Conservation (phyloP, 2,797 vertebrate genomes). For the Crypturellus tataupa region DNA sequence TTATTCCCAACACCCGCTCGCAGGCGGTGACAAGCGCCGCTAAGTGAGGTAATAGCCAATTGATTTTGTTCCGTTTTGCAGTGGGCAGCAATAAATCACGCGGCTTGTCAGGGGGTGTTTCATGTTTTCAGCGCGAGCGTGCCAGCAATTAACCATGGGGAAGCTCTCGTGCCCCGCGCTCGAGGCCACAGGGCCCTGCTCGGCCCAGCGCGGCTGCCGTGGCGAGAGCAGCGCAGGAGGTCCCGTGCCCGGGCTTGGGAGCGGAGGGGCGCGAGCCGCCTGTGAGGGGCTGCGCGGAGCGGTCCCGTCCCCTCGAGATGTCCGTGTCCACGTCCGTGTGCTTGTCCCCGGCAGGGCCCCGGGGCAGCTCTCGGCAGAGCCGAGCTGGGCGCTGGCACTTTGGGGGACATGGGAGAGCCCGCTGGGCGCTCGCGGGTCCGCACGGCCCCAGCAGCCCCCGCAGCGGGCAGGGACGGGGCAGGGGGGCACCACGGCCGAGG, state of each 20-base stretch:
- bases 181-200: conserved; percentile 62
- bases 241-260: conserved; percentile 40
- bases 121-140: conserved; percentile 89
- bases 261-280: conserved; percentile 1
- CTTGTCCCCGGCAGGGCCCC: background rate
- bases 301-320: background rate
- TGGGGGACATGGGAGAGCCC: too few relatives aligned
- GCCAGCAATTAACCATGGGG: conserved; percentile 94
- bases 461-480: too few relatives aligned
- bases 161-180: conserved; percentile 83
- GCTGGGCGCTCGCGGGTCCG: too few relatives aligned
- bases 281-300: accelerated
- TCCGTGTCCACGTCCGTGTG: background rate
- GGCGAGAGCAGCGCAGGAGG: conserved; percentile 45
- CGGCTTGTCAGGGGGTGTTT: conserved; percentile 90
- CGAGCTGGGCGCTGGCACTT: too few relatives aligned
- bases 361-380: too few relatives aligned
- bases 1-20: conserved; percentile 92
- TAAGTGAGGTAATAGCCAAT: conserved; percentile 98
- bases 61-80: conserved; percentile 97
- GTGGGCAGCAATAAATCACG: conserved; percentile 96
- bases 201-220: conserved; percentile 44
- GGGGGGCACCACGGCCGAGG: too few relatives aligned
- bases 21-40: conserved; percentile 93
- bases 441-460: too few relatives aligned